These are phyloP conservation scores for Hypanus sabinus DNA, from an alignment of 2,113 vertebrate species.

Conservation along the genomic window DNA sequence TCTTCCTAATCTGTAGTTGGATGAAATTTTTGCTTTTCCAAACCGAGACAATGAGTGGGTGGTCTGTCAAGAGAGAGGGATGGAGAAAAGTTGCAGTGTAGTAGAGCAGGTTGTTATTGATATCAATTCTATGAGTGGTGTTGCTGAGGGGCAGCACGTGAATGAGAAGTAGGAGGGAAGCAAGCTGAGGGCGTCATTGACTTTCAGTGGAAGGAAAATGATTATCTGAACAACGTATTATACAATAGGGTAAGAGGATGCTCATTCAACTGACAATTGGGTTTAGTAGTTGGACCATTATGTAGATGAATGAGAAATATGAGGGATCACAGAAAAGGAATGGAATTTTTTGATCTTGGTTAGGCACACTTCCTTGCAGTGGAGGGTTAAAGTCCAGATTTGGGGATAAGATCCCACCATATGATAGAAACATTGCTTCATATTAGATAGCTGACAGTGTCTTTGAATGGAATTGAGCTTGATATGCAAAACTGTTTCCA, in stretches of 20 bases:
- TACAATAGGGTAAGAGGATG: too few relatives aligned
- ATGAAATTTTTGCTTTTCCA: not conserved
- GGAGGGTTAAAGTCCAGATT: too few relatives aligned
- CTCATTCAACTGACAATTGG: not conserved
- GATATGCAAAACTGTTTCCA: not conserved
- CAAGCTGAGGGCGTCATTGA: not conserved
- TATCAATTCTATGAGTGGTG: not conserved
- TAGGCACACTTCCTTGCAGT: too few relatives aligned
- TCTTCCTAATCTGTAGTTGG: not conserved
- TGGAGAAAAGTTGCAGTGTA: not conserved
- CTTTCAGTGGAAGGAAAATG: not conserved
- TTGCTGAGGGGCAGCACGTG: not conserved
- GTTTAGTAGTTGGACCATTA: not conserved
- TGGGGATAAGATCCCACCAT: not conserved
- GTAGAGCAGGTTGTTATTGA: not conserved
- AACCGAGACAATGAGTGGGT: not conserved
- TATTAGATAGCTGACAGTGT: not conserved
- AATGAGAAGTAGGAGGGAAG: not conserved
- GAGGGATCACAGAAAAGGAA: not conserved
- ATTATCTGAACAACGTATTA: not conserved
- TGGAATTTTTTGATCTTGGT: too few relatives aligned
- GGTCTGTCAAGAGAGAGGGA: not conserved
- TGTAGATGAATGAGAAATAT: too few relatives aligned
- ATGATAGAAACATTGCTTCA: not conserved
- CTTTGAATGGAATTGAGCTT: not conserved